Percentiles rank a stretch among this genome's conserved stretches.
phyloP scores from a whole-genome alignment of 2,797 vertebrate genomes.

The Toxotes lorentzi region DNA sequence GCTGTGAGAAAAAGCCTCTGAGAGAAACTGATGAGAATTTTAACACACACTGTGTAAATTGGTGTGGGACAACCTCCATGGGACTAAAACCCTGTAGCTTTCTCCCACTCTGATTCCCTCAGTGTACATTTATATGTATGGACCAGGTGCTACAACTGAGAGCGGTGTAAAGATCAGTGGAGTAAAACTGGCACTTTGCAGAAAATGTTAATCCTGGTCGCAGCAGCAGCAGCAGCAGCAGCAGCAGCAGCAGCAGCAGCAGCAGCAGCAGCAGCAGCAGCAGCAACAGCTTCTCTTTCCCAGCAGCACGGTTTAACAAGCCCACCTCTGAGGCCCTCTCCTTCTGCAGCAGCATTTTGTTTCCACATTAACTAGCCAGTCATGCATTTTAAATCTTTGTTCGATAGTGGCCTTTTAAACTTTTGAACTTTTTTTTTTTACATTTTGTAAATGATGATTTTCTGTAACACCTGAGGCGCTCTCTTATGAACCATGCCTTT shows the following conservation, averaged over 20 bases:
- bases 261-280: slow-evolving; percentile 42
- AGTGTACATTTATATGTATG: slow-evolving; percentile 39
- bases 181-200: slow-evolving; percentile 57
- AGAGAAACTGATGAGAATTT: slow-evolving; percentile 59
- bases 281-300: slow-evolving; percentile 41
- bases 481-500: slow-evolving; percentile 36
- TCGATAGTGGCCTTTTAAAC: slow-evolving; percentile 52
- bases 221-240: slow-evolving; percentile 43
- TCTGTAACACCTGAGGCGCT: slow-evolving; percentile 30
- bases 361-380: slow-evolving; percentile 39
- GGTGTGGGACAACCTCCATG: slow-evolving; percentile 40
- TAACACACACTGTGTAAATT: slow-evolving; percentile 49
- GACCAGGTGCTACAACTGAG: slow-evolving; percentile 26
- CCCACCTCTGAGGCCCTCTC: slow-evolving; percentile 36
- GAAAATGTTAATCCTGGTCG: slow-evolving; percentile 50
- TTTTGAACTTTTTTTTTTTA: slow-evolving; percentile 39
- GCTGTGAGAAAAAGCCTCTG: slow-evolving; percentile 32
- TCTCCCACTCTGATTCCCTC: slow-evolving; percentile 47
- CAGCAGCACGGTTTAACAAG: slow-evolving; percentile 54
- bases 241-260: slow-evolving; percentile 42
- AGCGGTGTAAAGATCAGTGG: slow-evolving; percentile 46
- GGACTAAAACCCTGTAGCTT: slow-evolving; percentile 53
- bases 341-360: slow-evolving; percentile 46
- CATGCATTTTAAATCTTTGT: slow-evolving; percentile 43
- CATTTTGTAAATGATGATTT: slow-evolving; percentile 51